Percentiles rank a stretch among this genome's conserved stretches.
phyloP scores from a whole-genome alignment of 2,113 vertebrate species.

The Macroglossus sobrinus region DNA sequence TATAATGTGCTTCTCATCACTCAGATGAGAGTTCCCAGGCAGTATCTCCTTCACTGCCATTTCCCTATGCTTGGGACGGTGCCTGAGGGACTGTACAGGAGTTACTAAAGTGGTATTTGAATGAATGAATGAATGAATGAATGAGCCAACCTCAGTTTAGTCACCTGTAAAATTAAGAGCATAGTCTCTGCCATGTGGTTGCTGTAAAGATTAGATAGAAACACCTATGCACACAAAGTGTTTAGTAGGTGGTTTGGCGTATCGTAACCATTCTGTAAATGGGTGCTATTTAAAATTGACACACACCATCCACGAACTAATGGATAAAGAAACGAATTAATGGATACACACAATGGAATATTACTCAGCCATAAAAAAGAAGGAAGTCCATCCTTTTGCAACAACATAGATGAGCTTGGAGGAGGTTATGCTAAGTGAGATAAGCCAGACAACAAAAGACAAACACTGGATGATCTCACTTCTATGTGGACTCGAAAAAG shows the following conservation, averaged over 20 bases:
- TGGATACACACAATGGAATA: too few relatives aligned
- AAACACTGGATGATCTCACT: neutral
- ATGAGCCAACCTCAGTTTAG: neutral
- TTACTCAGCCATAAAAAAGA: neutral
- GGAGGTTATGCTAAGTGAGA: neutral
- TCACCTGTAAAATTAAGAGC: neutral
- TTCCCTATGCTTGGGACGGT: rapidly evolving
- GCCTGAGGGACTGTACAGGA: neutral
- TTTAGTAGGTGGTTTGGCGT: neutral
- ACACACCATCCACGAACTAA: too few relatives aligned
- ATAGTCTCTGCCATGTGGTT: neutral
- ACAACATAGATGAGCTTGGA: neutral
- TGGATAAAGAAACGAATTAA: neutral
- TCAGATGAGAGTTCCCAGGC: rapidly evolving
- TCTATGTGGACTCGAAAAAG: neutral
- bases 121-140: neutral
- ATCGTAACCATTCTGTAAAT: neutral
- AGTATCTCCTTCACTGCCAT: neutral
- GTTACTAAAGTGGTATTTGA: neutral
- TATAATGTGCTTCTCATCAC: neutral
- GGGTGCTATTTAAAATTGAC: neutral
- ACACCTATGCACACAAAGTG: rapidly evolving
- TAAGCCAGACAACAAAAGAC: neutral
- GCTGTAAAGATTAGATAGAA: neutral
- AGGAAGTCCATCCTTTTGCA: neutral